phyloP scores from a whole-genome alignment of 1,140 invertebrate species.

The Dendroctonus valens region DNA sequence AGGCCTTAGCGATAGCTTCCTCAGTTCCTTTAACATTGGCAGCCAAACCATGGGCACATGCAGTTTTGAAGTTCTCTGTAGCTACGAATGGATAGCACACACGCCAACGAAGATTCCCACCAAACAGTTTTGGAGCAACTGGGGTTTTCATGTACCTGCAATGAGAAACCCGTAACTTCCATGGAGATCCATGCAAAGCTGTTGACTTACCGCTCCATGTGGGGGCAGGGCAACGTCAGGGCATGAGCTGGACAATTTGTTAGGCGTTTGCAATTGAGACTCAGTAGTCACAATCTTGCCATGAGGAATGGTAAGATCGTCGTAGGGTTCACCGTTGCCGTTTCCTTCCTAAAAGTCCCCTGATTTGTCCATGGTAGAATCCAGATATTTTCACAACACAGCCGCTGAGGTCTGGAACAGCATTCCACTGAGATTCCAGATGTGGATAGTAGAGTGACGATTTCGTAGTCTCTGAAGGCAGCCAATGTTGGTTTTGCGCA shows the following conservation, averaged over 20 bases:
- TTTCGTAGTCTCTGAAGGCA: conserved; percentile 51
- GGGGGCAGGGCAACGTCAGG: conserved; percentile 18
- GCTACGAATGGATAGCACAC: conserved; percentile 51
- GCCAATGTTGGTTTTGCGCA: conserved; percentile 48
- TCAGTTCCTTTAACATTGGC: conserved; percentile 54
- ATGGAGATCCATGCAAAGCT: neutral
- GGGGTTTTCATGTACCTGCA: conserved; percentile 31
- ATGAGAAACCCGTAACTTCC: neutral
- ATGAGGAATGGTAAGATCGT: conserved; percentile 74
- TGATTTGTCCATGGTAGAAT: conserved; percentile 80
- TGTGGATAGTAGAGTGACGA: conserved; percentile 41
- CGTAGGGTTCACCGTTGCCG: conserved; percentile 81
- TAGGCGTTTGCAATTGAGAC: conserved; percentile 68
- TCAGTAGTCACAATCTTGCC: conserved; percentile 62
- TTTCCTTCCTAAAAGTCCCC: conserved; percentile 86
- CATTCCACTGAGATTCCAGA: conserved; percentile 55
- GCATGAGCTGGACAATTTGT: conserved; percentile 54
- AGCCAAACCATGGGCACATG: conserved; percentile 63
- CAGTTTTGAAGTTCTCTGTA: conserved; percentile 55
- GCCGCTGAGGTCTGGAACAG: conserved; percentile 55
- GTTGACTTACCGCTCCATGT: conserved; percentile 13
- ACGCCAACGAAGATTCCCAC: conserved; percentile 59
- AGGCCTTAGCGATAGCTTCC: conserved; percentile 58
- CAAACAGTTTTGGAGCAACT: conserved; percentile 66
- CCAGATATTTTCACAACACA: conserved; percentile 69